phyloP scores from a whole-genome alignment of 2,113 vertebrate species.

The Antechinus stuartii region DNA sequence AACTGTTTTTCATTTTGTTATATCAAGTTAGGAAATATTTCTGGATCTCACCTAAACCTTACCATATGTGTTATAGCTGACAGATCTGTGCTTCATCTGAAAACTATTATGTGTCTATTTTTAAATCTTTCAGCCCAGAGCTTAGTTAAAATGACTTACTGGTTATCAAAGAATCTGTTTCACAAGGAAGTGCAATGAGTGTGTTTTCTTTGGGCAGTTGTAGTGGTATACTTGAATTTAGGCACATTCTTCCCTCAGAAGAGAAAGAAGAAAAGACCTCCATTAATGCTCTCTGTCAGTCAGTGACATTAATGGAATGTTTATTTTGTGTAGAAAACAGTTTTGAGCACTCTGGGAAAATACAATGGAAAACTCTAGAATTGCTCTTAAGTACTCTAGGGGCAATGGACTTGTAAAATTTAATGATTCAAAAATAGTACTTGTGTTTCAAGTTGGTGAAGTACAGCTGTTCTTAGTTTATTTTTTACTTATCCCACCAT shows the following conservation, averaged over 20 bases:
- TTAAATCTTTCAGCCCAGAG: not conserved
- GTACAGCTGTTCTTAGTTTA: not conserved
- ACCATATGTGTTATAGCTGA: not conserved
- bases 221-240: not conserved
- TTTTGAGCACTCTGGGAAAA: not conserved
- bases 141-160: not conserved
- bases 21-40: not conserved
- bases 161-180: not conserved
- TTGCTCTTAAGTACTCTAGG: constrained; percentile 31
- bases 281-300: not conserved
- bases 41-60: not conserved
- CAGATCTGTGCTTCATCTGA: not conserved
- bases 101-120: not conserved
- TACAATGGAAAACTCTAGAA: not conserved
- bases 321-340: not conserved
- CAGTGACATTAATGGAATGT: not conserved
- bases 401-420: constrained; percentile 18
- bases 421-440: constrained; percentile 11
- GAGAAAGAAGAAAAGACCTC: not conserved
- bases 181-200: not conserved
- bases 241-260: not conserved
- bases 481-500: constrained; percentile 32
- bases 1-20: not conserved
- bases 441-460: not conserved
- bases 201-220: not conserved